phyloP scores from a whole-genome alignment of 2,113 vertebrate genomes.

The Litocranius walleri region DNA sequence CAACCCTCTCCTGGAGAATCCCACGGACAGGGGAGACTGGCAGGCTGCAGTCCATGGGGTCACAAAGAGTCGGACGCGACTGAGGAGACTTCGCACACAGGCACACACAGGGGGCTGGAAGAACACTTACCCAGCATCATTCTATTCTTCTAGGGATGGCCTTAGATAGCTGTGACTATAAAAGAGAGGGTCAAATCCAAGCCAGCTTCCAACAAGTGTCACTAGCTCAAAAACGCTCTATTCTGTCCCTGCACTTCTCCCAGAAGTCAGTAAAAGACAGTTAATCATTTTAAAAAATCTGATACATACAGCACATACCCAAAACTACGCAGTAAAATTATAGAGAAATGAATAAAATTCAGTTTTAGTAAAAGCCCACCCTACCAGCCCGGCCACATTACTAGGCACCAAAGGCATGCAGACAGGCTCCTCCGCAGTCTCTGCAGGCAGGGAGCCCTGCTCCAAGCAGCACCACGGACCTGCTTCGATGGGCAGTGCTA shows the following conservation, averaged over 20 bases:
- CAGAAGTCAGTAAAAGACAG: neutral
- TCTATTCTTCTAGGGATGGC: neutral
- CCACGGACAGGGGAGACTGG: neutral
- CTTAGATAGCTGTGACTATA: neutral
- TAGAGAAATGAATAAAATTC: neutral
- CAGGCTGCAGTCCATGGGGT: neutral
- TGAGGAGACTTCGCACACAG: neutral
- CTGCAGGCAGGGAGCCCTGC: neutral
- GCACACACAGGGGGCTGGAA: neutral
- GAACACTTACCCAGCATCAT: neutral
- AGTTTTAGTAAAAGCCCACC: neutral
- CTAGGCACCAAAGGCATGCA: neutral
- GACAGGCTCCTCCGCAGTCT: rapidly evolving
- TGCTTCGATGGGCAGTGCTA: neutral
- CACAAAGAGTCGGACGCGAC: neutral
- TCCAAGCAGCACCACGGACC: neutral
- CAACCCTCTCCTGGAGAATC: neutral
- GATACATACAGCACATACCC: neutral
- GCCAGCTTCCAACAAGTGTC: neutral
- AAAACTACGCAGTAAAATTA: neutral
- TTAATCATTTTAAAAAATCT: neutral
- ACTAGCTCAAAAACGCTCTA: neutral
- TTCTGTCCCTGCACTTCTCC: neutral
- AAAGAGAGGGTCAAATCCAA: neutral
- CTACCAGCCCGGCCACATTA: neutral